These are phyloP conservation scores for Xanthia icteritia DNA, from an alignment of 2,888 invertebrate genomes.

Conservation along the genomic window DNA sequence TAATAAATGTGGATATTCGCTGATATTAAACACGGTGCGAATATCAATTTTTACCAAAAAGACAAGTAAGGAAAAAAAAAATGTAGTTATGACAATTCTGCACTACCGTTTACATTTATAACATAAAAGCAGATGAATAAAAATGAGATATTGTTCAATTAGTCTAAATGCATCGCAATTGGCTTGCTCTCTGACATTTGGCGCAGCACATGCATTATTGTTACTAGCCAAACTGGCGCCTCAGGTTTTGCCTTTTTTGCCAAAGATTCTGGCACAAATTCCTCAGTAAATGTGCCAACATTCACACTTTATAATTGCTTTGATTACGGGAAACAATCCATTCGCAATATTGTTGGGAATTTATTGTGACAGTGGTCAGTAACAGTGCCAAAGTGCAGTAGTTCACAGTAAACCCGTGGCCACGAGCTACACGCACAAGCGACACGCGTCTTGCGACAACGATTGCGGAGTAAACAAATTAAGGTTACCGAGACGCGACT, in stretches of 20 bases:
- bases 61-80: not conserved
- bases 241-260: constrained; percentile 29
- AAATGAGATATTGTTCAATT: constrained; percentile 32
- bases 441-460: not conserved
- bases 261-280: constrained; percentile 51
- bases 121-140: not conserved
- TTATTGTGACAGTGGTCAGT: constrained; percentile 8
- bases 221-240: constrained; percentile 30
- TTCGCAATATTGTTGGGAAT: constrained; percentile 11
- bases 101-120: not conserved
- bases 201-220: constrained; percentile 34
- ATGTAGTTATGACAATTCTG: too few relatives aligned
- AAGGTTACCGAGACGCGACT: not conserved
- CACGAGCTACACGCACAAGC: not conserved
- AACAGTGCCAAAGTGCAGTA: constrained; percentile 4
- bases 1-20: not conserved
- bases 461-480: not conserved
- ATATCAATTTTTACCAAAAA: not conserved
- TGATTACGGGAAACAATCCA: constrained; percentile 26
- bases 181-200: constrained; percentile 44
- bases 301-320: constrained; percentile 35
- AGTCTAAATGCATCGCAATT: constrained; percentile 36
- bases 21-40: not conserved
- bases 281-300: constrained; percentile 35
- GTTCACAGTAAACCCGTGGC: too few relatives aligned